Evolutionary conservation across 2,888 invertebrate genomes (phyloP), one percentile per base, ranked within the genome.

Genomic region (Phyllotreta striolata): DNA sequence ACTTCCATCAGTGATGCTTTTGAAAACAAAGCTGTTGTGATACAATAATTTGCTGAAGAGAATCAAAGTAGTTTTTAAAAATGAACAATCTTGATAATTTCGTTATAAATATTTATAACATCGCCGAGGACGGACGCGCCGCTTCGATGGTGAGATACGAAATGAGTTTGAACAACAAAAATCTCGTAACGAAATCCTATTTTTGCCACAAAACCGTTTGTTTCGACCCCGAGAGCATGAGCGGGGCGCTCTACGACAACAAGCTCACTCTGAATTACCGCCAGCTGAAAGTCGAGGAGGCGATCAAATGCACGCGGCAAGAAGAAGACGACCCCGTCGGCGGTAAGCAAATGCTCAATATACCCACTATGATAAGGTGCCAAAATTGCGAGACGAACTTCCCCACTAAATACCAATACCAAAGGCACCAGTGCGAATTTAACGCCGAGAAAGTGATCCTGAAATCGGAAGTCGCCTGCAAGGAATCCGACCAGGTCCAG

Each of bases 341-440:
- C 5, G 58, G 62, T 12, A 66, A 63, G 43, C 46, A 55, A 14
- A 24, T 67, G 38, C 49, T 74, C 12, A 76, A 76, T 62, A 71
- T 77, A 44, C 76, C 77, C 5, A 72, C 72, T 38, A 79, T 81
- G 77, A 80, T 80, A 46, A 72, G 78, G 46, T 82, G 82, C 68
- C 81, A 82, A 69, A 82, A 82, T 70, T 82, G 82, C 68, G 81
- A 82, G 67, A 81, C 79, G 0, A 79, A 81, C 70, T 82, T 82
- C 69, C 80, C 81, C 1, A 82, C 82, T 3, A 82, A 82, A 67
- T 82, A 82, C 68, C 82, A 82, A 64, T 82, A 80, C 66, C 82
- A 82, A 68, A 72, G 82, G 37, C 82, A 82, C 63, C 82, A 82
- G 62, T 82, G 82, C 70, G 80, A 82, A 67, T 82, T 81, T 66